Evolutionary conservation across 2,113 vertebrate species (phyloP).

Genomic region (Meleagris gallopavo): DNA sequence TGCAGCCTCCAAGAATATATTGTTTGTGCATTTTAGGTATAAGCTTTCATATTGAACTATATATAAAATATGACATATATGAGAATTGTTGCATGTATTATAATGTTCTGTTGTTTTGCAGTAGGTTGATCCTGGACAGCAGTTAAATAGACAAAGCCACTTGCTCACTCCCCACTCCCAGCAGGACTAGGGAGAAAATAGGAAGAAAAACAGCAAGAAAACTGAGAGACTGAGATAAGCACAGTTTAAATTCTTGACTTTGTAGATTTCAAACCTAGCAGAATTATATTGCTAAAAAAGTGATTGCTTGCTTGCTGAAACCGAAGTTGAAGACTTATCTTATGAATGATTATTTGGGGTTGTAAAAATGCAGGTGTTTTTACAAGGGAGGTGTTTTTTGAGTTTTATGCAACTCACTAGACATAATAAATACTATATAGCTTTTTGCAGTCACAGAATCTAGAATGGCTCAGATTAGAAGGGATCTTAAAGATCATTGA

Average conservation of each 20-base stretch:
- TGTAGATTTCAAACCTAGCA: not conserved
- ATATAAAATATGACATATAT: not conserved
- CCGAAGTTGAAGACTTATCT: not conserved
- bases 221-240: rapidly evolving
- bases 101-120: not conserved
- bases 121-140: not conserved
- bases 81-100: not conserved
- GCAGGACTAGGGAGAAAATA: not conserved
- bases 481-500: not conserved
- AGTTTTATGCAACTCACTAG: not conserved
- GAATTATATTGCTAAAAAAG: not conserved
- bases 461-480: not conserved
- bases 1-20: not conserved
- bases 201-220: not conserved
- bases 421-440: not conserved
- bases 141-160: not conserved
- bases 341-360: not conserved
- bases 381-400: not conserved
- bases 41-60: not conserved
- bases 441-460: not conserved
- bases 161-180: not conserved
- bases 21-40: not conserved
- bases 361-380: not conserved
- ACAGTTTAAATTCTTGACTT: not conserved
- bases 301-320: not conserved